Conservation (phyloP, 1,140 invertebrate genomes). For the Megathymus violae region DNA sequence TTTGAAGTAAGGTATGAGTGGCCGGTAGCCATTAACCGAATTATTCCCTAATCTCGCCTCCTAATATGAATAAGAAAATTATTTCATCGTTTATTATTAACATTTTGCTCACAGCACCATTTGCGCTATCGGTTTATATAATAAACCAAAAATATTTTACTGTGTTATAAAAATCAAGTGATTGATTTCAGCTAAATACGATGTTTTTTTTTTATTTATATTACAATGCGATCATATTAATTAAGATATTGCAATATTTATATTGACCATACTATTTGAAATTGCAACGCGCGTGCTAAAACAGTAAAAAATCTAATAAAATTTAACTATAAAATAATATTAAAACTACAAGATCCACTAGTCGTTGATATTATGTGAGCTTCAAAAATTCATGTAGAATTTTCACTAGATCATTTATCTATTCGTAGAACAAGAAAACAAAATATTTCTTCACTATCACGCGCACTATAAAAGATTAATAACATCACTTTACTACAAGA, state of each 20-base stretch:
- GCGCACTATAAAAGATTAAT: slow-evolving; percentile 2
- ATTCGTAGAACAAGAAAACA: neutral
- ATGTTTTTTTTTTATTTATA: too few species aligned
- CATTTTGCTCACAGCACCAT: neutral
- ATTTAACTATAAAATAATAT: too few species aligned
- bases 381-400: too few species aligned
- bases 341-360: too few species aligned
- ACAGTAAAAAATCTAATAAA: too few species aligned
- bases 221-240: too few species aligned
- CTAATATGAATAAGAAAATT: slow-evolving; percentile 22
- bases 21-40: slow-evolving; percentile 28
- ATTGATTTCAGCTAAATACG: too few species aligned
- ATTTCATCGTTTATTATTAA: slow-evolving; percentile 8
- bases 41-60: slow-evolving; percentile 26
- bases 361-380: too few species aligned
- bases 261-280: too few species aligned
- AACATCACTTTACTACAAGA: slow-evolving; percentile 1
- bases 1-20: slow-evolving; percentile 31
- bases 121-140: neutral
- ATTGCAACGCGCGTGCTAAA: too few species aligned
- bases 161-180: too few species aligned
- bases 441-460: neutral
- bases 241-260: too few species aligned
- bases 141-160: neutral
- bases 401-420: neutral